Base-by-base conservation (phyloP, 2,888 invertebrate genomes). In the Epinotia brunnichana region DNA sequence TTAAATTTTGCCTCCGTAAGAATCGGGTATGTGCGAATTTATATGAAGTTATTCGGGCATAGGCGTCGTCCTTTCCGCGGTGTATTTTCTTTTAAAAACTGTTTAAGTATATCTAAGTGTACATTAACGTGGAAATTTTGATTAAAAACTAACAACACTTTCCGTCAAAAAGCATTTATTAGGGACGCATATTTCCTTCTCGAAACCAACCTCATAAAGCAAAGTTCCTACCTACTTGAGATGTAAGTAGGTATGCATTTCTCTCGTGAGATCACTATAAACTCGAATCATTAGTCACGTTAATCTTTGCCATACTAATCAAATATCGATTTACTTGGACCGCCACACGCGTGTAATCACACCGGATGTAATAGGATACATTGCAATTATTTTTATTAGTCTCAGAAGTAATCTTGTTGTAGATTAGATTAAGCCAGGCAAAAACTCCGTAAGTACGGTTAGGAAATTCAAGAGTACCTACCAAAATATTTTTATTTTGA, bases 1-100 rank as follows among this genome's bases (percentile, higher is more conserved):
- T 90, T 90, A 92, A 92, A 92, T 92, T 91, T 91, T 90, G 89
- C 87, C 85, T 85, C 85, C 86, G 86, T 87, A 86, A 83, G 82
- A 83, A 83, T 84, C 71, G 66, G 44, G 39, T 73, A 68, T 63
- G 68, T 73, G 73, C 73, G 69, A 73, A 69, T 73, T 63, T 63
- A 69, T 68, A 68, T 59, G 68, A 67, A 71, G 71, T 71, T 70
- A 66, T 70, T 67, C 53, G 21, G 53, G 19, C 53, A 59, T 63
- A 69, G 39, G 51, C 57, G 13, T 69, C 69, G 54, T 69, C 69
- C 41, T 73, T 62, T 57, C 63, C 51, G 39, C 10, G 57, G 51
- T 41, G 29, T 29, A 29, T 57, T 21, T 44, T 66, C 41, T 60
- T 35, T 35, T 1, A 35, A 35, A 35, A 29, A 29, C 5, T 29